A percentile compares a stretch with the other conserved stretches of the same genome.
Evolutionary conservation across 2,888 invertebrate species (phyloP).

Genomic region (Lithophane ornitopus): DNA sequence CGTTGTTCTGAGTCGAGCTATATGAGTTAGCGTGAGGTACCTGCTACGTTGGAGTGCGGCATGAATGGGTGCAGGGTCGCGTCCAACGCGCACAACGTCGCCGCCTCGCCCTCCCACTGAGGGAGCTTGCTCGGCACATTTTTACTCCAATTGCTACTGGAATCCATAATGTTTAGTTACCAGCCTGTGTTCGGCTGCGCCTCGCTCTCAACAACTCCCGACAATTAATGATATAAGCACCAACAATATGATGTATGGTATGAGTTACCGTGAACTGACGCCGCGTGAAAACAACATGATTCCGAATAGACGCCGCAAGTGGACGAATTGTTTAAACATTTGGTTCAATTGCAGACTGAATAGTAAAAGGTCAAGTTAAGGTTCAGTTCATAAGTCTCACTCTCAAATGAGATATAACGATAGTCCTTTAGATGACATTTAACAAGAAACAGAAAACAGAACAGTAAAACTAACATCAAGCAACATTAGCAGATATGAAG

Average conservation of each 20-base stretch:
- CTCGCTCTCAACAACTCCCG: slow-evolving; percentile 46
- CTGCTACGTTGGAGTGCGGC: slow-evolving; percentile 80
- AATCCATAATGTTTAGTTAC: slow-evolving; percentile 78
- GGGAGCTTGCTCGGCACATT: slow-evolving; percentile 82
- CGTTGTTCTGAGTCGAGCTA: slow-evolving; percentile 16
- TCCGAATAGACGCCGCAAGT: slow-evolving; percentile 48
- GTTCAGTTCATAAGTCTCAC: slow-evolving; percentile 34
- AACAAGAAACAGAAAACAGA: slow-evolving; percentile 56
- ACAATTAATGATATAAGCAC: slow-evolving; percentile 64
- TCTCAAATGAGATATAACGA: slow-evolving; percentile 36
- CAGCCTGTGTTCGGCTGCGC: slow-evolving; percentile 61
- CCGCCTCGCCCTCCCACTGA: slow-evolving; percentile 87
- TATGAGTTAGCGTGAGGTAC: slow-evolving; percentile 71
- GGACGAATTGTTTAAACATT: slow-evolving; percentile 38
- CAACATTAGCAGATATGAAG: slow-evolving; percentile 68
- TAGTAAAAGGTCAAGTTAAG: slow-evolving; percentile 31
- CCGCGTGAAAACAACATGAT: slow-evolving; percentile 55
- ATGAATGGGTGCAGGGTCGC: slow-evolving; percentile 76
- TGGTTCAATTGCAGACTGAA: slow-evolving; percentile 34
- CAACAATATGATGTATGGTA: slow-evolving; percentile 51
- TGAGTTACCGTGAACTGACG: slow-evolving; percentile 50
- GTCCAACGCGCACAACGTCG: slow-evolving; percentile 83
- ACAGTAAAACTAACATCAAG: slow-evolving; percentile 68
- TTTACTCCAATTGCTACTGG: slow-evolving; percentile 89
- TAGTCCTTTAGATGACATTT: slow-evolving; percentile 42